Percentiles rank a stretch among this genome's conserved stretches.
Evolutionary conservation across 2,888 invertebrate species (phyloP).

Genomic region (Mellilla xanthometata): DNA sequence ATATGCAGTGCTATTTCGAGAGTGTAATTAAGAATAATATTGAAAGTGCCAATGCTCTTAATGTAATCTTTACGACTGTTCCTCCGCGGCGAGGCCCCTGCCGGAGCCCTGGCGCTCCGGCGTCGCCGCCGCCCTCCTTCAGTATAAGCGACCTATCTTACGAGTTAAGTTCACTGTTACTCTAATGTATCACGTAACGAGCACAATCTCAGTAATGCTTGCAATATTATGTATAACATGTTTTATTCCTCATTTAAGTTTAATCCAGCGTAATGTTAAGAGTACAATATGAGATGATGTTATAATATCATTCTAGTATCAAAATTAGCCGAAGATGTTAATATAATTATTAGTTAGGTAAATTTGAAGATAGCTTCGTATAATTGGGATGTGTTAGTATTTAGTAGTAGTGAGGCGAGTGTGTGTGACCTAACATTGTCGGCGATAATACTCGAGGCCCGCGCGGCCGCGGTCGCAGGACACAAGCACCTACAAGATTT

Average conservation of each 20-base stretch:
- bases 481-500: conserved; percentile 75
- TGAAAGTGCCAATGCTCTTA: conserved; percentile 84
- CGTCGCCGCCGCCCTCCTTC: conserved; percentile 50
- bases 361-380: conserved; percentile 83
- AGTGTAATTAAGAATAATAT: conserved; percentile 81
- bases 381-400: conserved; percentile 83
- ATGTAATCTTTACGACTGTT: conserved; percentile 81
- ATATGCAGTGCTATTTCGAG: conserved; percentile 82
- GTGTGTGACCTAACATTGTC: no score
- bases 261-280: conserved; percentile 80
- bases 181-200: conserved; percentile 68
- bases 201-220: conserved; percentile 83
- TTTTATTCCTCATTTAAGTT: conserved; percentile 75
- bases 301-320: conserved; percentile 81
- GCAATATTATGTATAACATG: conserved; percentile 77
- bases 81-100: conserved; percentile 56
- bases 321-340: conserved; percentile 84
- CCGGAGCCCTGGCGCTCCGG: conserved; percentile 29
- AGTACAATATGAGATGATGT: conserved; percentile 83
- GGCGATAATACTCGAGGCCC: conserved; percentile 48
- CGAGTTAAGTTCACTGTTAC: conserved; percentile 60
- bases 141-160: conserved; percentile 67
- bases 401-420: no score
- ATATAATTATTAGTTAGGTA: conserved; percentile 81
- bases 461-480: no score